These are phyloP conservation scores for Clarias gariepinus DNA, from an alignment of 2,113 vertebrate genomes.

Conservation along the genomic window DNA sequence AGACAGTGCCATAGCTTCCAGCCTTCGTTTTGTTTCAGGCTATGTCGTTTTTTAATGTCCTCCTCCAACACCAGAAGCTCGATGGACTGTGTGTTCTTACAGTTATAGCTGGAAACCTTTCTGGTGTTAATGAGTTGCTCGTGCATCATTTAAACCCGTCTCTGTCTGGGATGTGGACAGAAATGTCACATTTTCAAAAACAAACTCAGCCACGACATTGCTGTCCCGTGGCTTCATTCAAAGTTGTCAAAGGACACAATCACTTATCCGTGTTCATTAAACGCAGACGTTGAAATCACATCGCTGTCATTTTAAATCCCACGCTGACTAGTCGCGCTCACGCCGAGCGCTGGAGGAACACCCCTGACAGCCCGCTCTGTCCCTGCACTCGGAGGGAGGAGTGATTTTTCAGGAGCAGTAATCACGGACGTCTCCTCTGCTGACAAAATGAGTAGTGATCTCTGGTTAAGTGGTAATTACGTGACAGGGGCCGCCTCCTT, in stretches of 20 bases:
- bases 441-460: slow-evolving; percentile 44
- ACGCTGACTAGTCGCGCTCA: slow-evolving; percentile 18
- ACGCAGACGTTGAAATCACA: background rate
- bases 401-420: slow-evolving; percentile 33
- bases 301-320: slow-evolving; percentile 12
- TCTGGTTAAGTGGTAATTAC: slow-evolving; percentile 32
- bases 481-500: slow-evolving; percentile 7
- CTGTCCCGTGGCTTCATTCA: background rate
- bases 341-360: slow-evolving; percentile 3
- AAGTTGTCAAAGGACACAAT: slow-evolving; percentile 27
- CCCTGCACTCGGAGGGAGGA: slow-evolving; percentile 20
- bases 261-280: background rate
- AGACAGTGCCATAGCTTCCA: background rate
- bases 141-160: background rate
- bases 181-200: background rate
- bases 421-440: slow-evolving; percentile 37
- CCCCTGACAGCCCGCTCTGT: slow-evolving; percentile 14
- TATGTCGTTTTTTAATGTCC: background rate
- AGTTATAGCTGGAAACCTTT: background rate
- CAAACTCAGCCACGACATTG: background rate
- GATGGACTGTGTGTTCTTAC: background rate
- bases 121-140: background rate
- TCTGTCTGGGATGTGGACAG: background rate
- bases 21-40: background rate
- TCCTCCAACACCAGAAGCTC: background rate